Percentiles rank a stretch among this genome's conserved stretches.
phyloP scores from a whole-genome alignment of 2,888 invertebrate genomes.

The Polyploca ridens region DNA sequence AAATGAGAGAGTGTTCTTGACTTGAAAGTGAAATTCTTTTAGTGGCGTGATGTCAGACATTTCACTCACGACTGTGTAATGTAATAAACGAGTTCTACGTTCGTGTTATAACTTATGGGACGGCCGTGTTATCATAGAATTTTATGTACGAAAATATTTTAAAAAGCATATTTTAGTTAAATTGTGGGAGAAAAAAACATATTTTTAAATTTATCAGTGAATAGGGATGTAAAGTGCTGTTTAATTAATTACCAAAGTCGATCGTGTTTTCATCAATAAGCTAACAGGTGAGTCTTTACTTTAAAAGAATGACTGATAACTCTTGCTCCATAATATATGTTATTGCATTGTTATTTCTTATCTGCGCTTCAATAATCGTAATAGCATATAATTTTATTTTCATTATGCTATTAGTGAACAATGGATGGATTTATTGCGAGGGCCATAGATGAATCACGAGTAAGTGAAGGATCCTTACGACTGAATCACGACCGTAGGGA shows the following conservation, averaged over 20 bases:
- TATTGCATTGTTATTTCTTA: background rate
- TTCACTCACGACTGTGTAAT: slow-evolving; percentile 41
- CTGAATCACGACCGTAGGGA: no score
- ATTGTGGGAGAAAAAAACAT: background rate
- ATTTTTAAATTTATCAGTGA: background rate
- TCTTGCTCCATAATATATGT: background rate
- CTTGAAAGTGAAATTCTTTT: slow-evolving; percentile 73
- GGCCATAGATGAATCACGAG: no score
- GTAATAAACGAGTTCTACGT: slow-evolving; percentile 41
- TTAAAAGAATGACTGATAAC: background rate
- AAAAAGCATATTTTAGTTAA: no score
- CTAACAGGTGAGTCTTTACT: background rate
- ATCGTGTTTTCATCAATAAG: background rate
- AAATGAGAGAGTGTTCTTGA: slow-evolving; percentile 56
- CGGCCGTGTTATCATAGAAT: slow-evolving; percentile 18
- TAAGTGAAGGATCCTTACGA: no score
- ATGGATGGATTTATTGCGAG: no score
- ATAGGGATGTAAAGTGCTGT: background rate
- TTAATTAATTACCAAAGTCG: no score
- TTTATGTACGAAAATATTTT: slow-evolving; percentile 1
- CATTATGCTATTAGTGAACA: no score
- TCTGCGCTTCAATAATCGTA: background rate
- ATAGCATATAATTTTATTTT: background rate
- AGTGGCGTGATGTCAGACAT: slow-evolving; percentile 63
- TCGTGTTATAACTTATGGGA: background rate